Base-by-base conservation (phyloP, 2,113 vertebrate genomes). In the Bagarius yarrelli region DNA sequence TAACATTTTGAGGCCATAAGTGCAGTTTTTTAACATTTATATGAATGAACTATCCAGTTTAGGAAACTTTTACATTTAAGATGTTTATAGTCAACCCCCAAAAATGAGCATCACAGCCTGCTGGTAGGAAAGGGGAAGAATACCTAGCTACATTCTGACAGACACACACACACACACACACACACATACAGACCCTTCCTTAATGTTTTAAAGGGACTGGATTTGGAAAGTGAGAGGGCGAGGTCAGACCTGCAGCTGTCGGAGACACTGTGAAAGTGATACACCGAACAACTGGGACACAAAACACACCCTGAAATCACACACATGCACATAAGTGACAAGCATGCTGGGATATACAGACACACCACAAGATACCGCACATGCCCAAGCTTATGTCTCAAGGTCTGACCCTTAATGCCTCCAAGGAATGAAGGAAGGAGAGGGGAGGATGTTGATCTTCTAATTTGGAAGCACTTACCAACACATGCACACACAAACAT, bases 221-320 rank as follows among this genome's bases (percentile, higher is more conserved):
- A 79, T 81, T 67, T 80, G 78, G 81, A 85, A 78, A 85, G 75
- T n/a, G 84, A 81, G 79, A 81, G 80, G 81, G 77, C 27, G 72
- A 85, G 81, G 81, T 83, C 59, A 78, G 78, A 55, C 67, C 76
- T 66, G 61, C 84, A 85, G 84, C 83, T 85, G 84, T 85, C 53
- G 52, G 81, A 83, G 81, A 77, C 34, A 55, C 50, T 72, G 81
- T 83, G 84, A 85, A 85, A 85, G 82, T 69, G 78, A 85, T 85
- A 85, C 78, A 59, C 52, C 2, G 40, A 81, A 85, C 84, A 85
- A 74, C 81, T 85, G 84, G 79, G 78, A 40, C 47, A 80, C 67
- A 82, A 79, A 84, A 80, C 66, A 74, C 69, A 78, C 61, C 63
- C 60, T 30, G 27, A 63, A 74, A n/a, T 40, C 61, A 81, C 60